These are phyloP conservation scores for Haliclona indistincta DNA, from an alignment of 37 sponge, comb jelly and placozoan genomes.

Conservation along the genomic window DNA sequence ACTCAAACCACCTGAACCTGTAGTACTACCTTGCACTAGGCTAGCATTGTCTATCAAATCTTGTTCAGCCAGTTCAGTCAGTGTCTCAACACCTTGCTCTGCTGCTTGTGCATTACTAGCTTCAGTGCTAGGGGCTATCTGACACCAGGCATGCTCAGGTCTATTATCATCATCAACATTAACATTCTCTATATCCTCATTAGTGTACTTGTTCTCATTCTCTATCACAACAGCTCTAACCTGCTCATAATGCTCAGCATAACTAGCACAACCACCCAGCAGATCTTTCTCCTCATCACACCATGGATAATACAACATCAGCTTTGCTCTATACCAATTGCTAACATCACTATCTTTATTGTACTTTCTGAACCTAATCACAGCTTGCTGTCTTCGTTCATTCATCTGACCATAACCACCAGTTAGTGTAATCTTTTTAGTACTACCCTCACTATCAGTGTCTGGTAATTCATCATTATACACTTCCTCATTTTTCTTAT, in stretches of 20 bases:
- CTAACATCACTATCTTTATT: slow-evolving; percentile 11
- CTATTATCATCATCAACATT: not conserved
- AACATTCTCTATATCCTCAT: slow-evolving; percentile 2
- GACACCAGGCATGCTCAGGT: slow-evolving; percentile 27
- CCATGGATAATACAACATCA: slow-evolving; percentile 30
- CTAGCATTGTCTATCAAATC: not conserved
- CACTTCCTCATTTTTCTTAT: not conserved
- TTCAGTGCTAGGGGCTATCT: slow-evolving; percentile 16
- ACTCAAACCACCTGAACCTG: not conserved
- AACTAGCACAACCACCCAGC: not conserved
- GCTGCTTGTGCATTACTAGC: not conserved
- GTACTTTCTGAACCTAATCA: slow-evolving; percentile 3
- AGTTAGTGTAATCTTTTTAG: not conserved
- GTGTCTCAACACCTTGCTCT: not conserved
- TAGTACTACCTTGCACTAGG: not conserved
- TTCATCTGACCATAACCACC: slow-evolving; percentile 3
- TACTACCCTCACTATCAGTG: not conserved
- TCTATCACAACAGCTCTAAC: not conserved
- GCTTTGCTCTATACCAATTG: not conserved
- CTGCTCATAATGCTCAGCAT: not conserved
- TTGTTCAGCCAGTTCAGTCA: not conserved
- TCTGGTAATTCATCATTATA: slow-evolving; percentile 5
- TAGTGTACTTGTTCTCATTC: not conserved
- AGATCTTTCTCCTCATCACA: not conserved
- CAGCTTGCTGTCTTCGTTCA: not conserved